Evolutionary conservation across 2,888 invertebrate species (phyloP), one percentile per base, ranked within the genome.

Genomic region (Pyrrhosoma nymphula): DNA sequence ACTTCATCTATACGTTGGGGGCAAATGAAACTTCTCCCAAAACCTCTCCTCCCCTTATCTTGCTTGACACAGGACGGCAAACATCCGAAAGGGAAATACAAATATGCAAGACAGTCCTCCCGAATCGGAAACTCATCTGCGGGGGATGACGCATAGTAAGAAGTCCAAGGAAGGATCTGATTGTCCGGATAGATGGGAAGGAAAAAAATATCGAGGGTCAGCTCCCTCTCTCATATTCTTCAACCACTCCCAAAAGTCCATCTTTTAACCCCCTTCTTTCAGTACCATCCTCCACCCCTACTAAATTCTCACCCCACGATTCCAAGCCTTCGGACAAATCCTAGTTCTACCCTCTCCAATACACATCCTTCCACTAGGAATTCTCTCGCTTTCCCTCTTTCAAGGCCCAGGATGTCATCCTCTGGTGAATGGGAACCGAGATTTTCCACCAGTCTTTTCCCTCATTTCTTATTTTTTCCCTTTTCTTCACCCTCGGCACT

Each of bases 371-470:
- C 16, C 35, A 26, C 69, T 69, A 23, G n/a, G 60, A 69, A 82
- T 82, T 82, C 82, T 16, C 30, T 16, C 82, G 23, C 82, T 35
- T 14, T 18, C 82, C 14, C 82, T 82, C n/a, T 69, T 26, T n/a
- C 10, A 23, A 12, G 69, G 8, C 82, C 82, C 16, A 35, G 30
- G 35, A 82, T 82, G 82, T 82, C 82, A 82, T 82, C 82, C 23
- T n/a, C 82, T 82, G 26, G 35, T 82, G 82, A 82, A 82, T 35
- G 30, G 82, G 82, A 82, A 35, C 82, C 82, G 30, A 82, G 82
- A 82, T 82, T 82, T 69, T 69, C 69, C 69, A 69, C 69, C 26
- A 69, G 69, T 69, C 26, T 69, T 60, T 47, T 8, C 69, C 12
- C 69, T 69, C 69, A 6, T 69, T 69, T 69, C 69, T 69, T 69